phyloP scores from a whole-genome alignment of 2,113 vertebrate genomes.

The Chascanopsetta lugubris region DNA sequence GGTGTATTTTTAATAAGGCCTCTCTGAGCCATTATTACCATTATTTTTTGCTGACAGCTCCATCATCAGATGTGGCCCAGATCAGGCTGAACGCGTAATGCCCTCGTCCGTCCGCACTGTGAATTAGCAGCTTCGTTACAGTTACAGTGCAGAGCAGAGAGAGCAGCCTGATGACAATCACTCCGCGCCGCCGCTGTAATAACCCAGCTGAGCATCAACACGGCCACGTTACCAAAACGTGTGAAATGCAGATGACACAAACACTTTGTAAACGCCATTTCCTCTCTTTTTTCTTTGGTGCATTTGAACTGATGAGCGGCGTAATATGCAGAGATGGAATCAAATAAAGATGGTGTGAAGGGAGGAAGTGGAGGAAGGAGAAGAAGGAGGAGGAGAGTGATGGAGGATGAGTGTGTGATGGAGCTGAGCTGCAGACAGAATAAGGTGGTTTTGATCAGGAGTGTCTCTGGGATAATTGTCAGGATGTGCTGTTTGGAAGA shows the following conservation, averaged over 20 bases:
- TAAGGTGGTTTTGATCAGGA: constrained; percentile 75
- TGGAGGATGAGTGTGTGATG: constrained; percentile 50
- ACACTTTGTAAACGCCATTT: constrained; percentile 64
- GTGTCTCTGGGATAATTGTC: constrained; percentile 80
- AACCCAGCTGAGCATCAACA: constrained; percentile 54
- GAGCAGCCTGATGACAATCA: constrained; percentile 20
- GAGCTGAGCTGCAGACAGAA: constrained; percentile 70
- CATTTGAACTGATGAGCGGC: constrained; percentile 67
- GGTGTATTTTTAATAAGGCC: background rate
- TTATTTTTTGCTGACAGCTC: constrained; percentile 9
- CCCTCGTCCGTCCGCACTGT: constrained; percentile 49
- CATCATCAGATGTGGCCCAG: constrained; percentile 21
- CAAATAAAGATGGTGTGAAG: constrained; percentile 50
- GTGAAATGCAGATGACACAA: constrained; percentile 60
- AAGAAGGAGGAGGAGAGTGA: constrained; percentile 27
- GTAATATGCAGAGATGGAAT: constrained; percentile 50
- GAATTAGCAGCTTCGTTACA: constrained; percentile 58
- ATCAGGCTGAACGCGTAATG: constrained; percentile 49
- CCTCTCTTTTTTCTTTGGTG: too few species aligned
- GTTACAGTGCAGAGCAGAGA: constrained; percentile 29
- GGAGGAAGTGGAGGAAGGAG: constrained; percentile 1
- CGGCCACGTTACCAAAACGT: constrained; percentile 55
- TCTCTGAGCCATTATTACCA: background rate
- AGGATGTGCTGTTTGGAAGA: constrained; percentile 74
- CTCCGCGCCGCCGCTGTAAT: constrained; percentile 44